Conservation (phyloP, 2,797 vertebrate genomes). For the Rachycentron canadum region DNA sequence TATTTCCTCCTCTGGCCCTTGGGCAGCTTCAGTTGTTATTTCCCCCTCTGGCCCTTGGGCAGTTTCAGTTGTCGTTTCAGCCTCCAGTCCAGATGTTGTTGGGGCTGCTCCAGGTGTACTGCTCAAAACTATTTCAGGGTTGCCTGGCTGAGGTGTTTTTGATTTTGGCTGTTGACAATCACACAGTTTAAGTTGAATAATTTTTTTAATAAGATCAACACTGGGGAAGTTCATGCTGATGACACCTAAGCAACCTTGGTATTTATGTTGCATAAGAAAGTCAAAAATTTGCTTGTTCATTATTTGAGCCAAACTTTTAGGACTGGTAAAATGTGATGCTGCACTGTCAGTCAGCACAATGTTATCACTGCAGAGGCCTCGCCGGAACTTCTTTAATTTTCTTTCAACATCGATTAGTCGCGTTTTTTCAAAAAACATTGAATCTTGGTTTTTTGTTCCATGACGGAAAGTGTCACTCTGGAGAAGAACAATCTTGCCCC, state of each 20-base stretch:
- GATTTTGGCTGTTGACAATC: background rate
- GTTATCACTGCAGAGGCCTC: constrained; percentile 35
- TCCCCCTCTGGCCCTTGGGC: too few species aligned
- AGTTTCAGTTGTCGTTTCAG: background rate
- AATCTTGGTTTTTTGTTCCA: constrained; percentile 40
- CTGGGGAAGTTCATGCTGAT: constrained; percentile 66
- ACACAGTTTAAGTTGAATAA: constrained; percentile 54
- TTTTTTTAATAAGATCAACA: constrained; percentile 44
- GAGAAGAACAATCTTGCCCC: constrained; percentile 72
- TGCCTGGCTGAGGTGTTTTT: fast-evolving
- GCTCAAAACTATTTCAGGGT: background rate
- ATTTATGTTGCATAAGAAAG: constrained; percentile 22
- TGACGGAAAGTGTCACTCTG: constrained; percentile 1
- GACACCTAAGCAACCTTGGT: constrained; percentile 60
- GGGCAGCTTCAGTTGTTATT: too few species aligned
- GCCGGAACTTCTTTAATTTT: constrained; percentile 19
- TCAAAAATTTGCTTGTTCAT: constrained; percentile 44
- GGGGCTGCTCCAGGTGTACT: background rate
- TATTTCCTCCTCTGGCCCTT: background rate
- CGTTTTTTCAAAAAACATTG: constrained; percentile 29
- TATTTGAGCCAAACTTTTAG: background rate
- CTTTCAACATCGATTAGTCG: constrained; percentile 20
- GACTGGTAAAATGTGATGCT: fast-evolving
- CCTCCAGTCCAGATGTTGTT: fast-evolving
- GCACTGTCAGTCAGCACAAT: constrained; percentile 49